Evolutionary conservation across 2,797 vertebrate genomes (phyloP).

Genomic region (Notoglanidium macrostoma): DNA sequence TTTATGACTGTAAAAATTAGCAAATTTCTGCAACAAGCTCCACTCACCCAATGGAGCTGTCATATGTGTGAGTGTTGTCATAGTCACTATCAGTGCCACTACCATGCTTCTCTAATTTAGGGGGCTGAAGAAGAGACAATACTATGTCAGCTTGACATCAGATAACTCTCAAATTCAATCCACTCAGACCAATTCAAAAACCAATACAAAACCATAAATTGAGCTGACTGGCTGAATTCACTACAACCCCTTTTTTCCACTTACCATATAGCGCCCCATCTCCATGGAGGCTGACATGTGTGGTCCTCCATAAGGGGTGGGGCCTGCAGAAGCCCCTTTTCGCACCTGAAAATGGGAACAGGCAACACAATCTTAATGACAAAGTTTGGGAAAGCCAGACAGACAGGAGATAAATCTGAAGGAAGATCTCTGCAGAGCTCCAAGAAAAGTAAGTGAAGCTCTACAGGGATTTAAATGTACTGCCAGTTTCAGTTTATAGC

Average conservation of each 20-base stretch:
- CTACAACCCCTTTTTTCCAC: background rate
- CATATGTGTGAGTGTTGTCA: conserved; percentile 91
- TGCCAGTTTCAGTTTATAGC: conserved; percentile 16
- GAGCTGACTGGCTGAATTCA: background rate
- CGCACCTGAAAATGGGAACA: conserved; percentile 76
- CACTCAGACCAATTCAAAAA: background rate
- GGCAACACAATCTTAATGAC: conserved; percentile 22
- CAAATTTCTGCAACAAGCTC: background rate
- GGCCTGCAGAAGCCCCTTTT: conserved; percentile 84
- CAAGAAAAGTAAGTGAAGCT: conserved; percentile 29
- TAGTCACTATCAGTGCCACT: conserved; percentile 96
- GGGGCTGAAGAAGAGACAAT: conserved; percentile 68
- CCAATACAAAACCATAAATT: background rate
- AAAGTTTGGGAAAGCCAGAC: background rate
- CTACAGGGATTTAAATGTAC: background rate
- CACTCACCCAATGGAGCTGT: conserved; percentile 84
- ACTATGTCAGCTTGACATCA: conserved; percentile 20
- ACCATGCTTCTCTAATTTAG: conserved; percentile 87
- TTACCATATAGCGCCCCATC: conserved; percentile 90
- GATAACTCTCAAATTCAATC: background rate
- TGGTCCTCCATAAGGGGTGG: conserved; percentile 79
- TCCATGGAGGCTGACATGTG: conserved; percentile 86
- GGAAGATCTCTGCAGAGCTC: conserved; percentile 6
- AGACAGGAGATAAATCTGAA: background rate
- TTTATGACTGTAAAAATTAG: background rate